Conservation (phyloP, 2,113 vertebrate genomes). For the Pontoporia blainvillei region DNA sequence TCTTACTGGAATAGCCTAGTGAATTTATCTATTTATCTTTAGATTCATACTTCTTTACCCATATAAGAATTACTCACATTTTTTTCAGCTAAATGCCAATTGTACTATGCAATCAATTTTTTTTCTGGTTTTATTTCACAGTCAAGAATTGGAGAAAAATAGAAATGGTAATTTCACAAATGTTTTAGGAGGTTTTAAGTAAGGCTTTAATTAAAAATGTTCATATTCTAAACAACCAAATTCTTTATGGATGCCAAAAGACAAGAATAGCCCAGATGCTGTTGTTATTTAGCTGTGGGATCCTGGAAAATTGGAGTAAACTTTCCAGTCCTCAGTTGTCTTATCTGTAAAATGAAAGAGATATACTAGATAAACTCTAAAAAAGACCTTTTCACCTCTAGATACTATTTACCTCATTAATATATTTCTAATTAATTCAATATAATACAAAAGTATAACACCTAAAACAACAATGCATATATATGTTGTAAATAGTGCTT, state of each 20-base stretch:
- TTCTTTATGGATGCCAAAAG: neutral
- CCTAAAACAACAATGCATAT: neutral
- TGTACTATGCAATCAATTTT: neutral
- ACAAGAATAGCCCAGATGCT: neutral
- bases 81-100: neutral
- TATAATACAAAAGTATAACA: neutral
- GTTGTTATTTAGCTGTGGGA: neutral
- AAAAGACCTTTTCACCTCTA: neutral
- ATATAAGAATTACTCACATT: neutral
- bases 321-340: neutral
- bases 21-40: constrained; percentile 68
- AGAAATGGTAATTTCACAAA: neutral
- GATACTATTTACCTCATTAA: neutral
- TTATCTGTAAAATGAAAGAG: neutral
- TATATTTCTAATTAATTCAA: neutral
- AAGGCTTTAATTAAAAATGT: neutral
- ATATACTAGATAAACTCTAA: neutral
- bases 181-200: neutral
- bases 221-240: neutral
- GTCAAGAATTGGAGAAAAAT: neutral
- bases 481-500: neutral
- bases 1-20: constrained; percentile 37
- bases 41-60: neutral
- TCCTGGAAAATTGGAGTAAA: neutral
- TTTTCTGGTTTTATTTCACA: neutral